phyloP scores from a whole-genome alignment of 1,140 invertebrate species.

The Procambarus virginalis region DNA sequence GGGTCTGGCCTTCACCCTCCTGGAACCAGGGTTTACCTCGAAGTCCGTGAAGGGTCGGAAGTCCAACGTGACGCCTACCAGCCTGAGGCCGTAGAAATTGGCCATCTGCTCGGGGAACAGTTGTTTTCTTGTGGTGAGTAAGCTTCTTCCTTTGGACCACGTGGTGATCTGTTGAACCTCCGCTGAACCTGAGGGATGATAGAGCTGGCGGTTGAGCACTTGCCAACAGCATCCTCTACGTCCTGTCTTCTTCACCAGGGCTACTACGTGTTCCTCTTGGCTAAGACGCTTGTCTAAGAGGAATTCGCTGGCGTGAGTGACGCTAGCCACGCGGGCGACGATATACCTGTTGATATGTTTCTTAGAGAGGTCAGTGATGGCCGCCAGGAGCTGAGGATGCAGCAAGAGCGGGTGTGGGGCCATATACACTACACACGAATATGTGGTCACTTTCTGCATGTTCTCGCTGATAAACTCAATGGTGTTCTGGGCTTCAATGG shows the following conservation, averaged over 20 bases:
- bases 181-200: constrained; percentile 35
- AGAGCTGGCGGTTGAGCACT: constrained; percentile 34
- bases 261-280: constrained; percentile 41
- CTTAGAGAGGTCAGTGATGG: constrained; percentile 20
- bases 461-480: constrained; percentile 39
- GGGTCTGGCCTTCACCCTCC: constrained; percentile 19
- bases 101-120: constrained; percentile 53
- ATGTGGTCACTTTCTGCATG: constrained; percentile 16
- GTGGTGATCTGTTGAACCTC: background rate
- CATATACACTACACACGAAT: constrained; percentile 32
- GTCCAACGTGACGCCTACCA: constrained; percentile 36
- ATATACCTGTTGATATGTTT: constrained; percentile 34
- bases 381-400: background rate
- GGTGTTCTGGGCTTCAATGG: background rate
- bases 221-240: background rate
- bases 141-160: constrained; percentile 4
- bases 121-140: background rate
- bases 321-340: background rate
- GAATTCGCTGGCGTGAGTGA: background rate
- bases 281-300: constrained; percentile 37
- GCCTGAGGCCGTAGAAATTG: constrained; percentile 46
- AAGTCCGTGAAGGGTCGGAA: constrained; percentile 56
- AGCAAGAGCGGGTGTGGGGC: background rate
- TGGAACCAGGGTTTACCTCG: background rate
- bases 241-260: background rate